Conservation (phyloP, 2,113 vertebrate genomes). For the Heterotis niloticus region DNA sequence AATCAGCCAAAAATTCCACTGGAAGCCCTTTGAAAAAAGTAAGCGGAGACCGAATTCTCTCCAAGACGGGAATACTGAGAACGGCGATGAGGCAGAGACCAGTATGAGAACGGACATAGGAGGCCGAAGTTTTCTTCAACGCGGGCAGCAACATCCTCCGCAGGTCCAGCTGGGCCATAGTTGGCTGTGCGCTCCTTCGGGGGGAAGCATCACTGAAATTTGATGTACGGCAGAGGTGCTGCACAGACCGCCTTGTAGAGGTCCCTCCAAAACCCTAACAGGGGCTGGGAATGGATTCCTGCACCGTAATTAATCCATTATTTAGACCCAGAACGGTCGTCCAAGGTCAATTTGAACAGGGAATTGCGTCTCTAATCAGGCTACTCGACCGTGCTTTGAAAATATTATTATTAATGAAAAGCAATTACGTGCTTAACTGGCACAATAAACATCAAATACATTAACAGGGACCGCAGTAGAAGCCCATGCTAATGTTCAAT, state of each 20-base stretch:
- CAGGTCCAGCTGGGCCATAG: no score
- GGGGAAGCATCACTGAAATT: no score
- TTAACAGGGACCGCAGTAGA: constrained; percentile 57
- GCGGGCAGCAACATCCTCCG: no score
- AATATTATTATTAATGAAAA: constrained; percentile 40
- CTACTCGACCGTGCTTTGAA: constrained; percentile 41
- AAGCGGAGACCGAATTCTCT: no score
- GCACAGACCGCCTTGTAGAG: background rate
- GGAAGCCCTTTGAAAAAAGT: no score
- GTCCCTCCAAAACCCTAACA: background rate
- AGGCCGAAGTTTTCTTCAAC: no score
- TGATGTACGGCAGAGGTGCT: background rate
- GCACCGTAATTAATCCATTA: constrained; percentile 12
- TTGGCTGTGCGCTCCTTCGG: no score
- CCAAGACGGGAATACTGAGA: no score
- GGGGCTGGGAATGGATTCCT: background rate
- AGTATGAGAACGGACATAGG: no score
- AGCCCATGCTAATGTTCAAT: constrained; percentile 58
- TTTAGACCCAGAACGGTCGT: background rate
- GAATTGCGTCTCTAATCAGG: constrained; percentile 30
- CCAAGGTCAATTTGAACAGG: background rate
- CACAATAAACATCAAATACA: constrained; percentile 58
- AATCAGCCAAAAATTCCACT: no score
- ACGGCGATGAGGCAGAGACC: no score
- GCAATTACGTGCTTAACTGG: constrained; percentile 50